A percentile compares a stretch with the other conserved stretches of the same genome.
Evolutionary conservation across 2,888 invertebrate species (phyloP).

Genomic region (Molanna angustata): DNA sequence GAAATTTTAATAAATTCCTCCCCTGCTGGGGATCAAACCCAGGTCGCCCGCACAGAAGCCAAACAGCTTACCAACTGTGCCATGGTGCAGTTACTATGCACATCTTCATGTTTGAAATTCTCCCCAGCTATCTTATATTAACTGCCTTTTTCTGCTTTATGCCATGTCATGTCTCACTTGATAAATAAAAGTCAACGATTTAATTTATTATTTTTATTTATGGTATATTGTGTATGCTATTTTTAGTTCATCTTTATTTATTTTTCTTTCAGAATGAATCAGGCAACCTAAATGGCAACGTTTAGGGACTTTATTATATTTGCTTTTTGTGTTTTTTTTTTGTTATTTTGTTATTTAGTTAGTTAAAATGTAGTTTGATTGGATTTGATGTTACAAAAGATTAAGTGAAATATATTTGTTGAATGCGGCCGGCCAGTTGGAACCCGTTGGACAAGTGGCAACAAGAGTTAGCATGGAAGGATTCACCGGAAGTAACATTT

Average conservation of each 20-base stretch:
- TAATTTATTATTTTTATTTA: too few relatives aligned
- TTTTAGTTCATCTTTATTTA: conserved; percentile 7
- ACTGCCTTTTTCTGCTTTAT: too few relatives aligned
- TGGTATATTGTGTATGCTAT: too few relatives aligned
- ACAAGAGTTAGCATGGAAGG: conserved; percentile 62
- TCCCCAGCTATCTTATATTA: too few relatives aligned
- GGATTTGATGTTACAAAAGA: not conserved
- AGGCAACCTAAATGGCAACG: conserved; percentile 27
- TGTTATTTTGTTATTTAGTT: conserved; percentile 17
- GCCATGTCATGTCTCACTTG: too few relatives aligned
- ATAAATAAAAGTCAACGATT: too few relatives aligned
- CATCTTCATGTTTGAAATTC: too few relatives aligned
- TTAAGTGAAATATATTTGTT: conserved; percentile 17
- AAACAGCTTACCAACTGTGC: too few relatives aligned
- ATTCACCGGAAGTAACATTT: conserved; percentile 61
- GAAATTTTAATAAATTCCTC: too few relatives aligned
- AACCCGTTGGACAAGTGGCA: conserved; percentile 50
- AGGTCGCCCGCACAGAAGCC: too few relatives aligned
- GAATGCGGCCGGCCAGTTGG: conserved; percentile 46
- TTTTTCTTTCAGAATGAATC: conserved; percentile 29
- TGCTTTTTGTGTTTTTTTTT: conserved; percentile 12
- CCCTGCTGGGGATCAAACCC: too few relatives aligned
- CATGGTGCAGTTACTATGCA: too few relatives aligned
- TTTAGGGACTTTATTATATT: conserved; percentile 11
- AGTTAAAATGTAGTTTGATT: conserved; percentile 3